A percentile compares a stretch with the other conserved stretches of the same genome.
Conservation (phyloP, 2,113 vertebrate genomes). For the Tachuris rubrigastra region DNA sequence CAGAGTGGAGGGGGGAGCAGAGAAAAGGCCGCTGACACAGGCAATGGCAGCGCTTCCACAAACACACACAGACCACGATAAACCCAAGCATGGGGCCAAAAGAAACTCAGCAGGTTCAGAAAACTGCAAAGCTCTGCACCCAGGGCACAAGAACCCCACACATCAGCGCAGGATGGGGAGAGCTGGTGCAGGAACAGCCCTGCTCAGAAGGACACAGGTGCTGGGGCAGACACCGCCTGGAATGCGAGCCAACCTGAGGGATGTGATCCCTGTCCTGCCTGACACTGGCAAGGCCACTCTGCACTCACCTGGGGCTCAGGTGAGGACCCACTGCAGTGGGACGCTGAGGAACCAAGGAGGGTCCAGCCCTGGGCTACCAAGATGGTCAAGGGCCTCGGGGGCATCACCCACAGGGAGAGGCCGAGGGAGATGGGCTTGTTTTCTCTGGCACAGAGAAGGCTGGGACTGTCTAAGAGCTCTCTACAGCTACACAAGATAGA, state of each 20-base stretch:
- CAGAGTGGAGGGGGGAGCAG: accelerated
- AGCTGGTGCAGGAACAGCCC: not conserved
- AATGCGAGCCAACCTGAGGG: accelerated
- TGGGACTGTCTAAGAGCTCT: not conserved
- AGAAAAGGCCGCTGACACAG: not conserved
- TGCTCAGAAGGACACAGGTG: not conserved
- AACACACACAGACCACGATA: not conserved
- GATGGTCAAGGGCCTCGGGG: not conserved
- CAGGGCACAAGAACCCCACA: not conserved
- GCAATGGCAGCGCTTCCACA: not conserved
- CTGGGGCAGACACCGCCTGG: not conserved
- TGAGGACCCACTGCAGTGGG: not conserved
- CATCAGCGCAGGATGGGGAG: not conserved
- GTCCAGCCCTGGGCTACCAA: not conserved
- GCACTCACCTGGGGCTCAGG: not conserved
- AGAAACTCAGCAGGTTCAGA: not conserved
- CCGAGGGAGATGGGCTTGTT: not conserved
- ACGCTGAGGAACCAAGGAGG: not conserved
- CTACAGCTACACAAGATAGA: not conserved
- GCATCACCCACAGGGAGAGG: not conserved
- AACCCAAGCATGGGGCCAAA: not conserved
- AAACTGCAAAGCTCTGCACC: not conserved
- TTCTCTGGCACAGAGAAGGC: not conserved
- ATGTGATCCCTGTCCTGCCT: not conserved
- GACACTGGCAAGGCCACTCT: not conserved